Evolutionary conservation across 2,113 vertebrate species (phyloP), one percentile per base, ranked within the genome.

Genomic region (Forbesichthys agassizii): DNA sequence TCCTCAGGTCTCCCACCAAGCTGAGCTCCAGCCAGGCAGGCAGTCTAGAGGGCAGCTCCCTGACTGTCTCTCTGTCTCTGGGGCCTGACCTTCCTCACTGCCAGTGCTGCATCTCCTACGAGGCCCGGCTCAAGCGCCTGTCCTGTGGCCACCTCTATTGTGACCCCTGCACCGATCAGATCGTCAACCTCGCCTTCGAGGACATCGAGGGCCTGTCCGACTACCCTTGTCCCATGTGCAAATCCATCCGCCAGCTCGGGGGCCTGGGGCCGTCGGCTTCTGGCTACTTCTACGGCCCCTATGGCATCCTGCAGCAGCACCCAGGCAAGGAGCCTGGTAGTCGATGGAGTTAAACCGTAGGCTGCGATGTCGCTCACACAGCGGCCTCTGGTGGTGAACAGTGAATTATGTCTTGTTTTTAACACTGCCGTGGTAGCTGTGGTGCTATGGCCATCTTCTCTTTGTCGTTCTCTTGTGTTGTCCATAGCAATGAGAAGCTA

Each of bases 211-310:
- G 92, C 5, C 88, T 94, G 57, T 86, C 88, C 0, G 89, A 92
- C 68, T 93, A 92, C 84, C 92, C 91, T 58, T 93, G 92, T 67
- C 92, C 93, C 74, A 78, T 92, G 80, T 94, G 93, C 85, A 93
- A 87, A 84, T 92, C 93, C 79, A 77, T 92, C 27, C 82, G 78
- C 1, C 91, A 89, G 79, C 79, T 91, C 27, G 86, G 79, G 2
- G 83, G 84, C 69, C 84, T 85, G 12, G 81, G 81, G 12, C 81
- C 84, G 0, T 83, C 81, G 9, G 80, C 77, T 66, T 87, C 85
- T 0, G 86, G 81, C 59, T 83, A 16, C 63, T 47, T 89, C 64
- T 82, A 60, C 9, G 88, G 84, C 0, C 82, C 90, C 1, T 65
- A 68, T 33, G 62, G 78, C 48, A 55, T 74, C 67, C 83, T 81